phyloP scores from a whole-genome alignment of 2,113 vertebrate species.

The Climacteris rufus region DNA sequence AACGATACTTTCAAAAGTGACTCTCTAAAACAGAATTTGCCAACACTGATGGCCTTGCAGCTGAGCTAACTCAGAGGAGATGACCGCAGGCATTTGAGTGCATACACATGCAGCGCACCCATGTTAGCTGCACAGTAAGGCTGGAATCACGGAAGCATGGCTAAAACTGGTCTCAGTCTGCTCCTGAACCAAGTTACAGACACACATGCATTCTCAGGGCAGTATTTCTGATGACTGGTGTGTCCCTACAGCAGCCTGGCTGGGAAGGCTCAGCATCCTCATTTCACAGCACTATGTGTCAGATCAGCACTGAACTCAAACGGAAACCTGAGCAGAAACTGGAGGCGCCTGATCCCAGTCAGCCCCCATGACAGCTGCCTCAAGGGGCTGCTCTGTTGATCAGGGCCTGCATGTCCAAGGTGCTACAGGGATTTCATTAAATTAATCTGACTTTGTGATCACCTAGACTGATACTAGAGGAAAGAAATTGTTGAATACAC shows the following conservation, averaged over 20 bases:
- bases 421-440: background rate
- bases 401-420: background rate
- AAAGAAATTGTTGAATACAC: background rate
- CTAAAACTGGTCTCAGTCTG: background rate
- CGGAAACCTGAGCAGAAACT: background rate
- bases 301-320: background rate
- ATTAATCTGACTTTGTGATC: background rate
- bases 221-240: background rate
- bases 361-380: rapidly evolving
- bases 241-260: background rate
- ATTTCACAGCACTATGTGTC: background rate
- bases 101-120: rapidly evolving
- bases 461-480: background rate
- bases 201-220: rapidly evolving
- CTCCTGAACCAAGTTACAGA: background rate
- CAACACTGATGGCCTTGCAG: background rate
- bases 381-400: background rate
- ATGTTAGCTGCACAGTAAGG: rapidly evolving
- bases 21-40: background rate
- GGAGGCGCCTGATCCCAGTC: background rate
- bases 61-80: background rate
- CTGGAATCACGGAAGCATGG: background rate
- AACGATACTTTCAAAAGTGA: background rate
- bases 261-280: background rate
- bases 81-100: no score